These are phyloP conservation scores for Avahi laniger DNA, from an alignment of 2,797 vertebrate genomes.

Conservation along the genomic window DNA sequence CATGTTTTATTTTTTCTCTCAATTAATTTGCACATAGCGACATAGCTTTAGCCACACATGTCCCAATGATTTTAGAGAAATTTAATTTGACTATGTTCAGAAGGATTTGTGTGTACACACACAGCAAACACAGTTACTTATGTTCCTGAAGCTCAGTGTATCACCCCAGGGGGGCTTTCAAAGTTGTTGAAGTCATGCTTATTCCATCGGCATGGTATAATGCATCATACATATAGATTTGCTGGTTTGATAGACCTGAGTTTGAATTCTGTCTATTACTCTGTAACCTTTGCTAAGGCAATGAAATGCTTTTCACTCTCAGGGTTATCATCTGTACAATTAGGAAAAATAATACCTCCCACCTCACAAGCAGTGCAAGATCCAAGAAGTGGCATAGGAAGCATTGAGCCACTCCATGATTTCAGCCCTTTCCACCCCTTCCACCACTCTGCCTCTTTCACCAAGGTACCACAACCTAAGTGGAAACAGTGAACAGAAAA, in stretches of 20 bases:
- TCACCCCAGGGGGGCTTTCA: neutral
- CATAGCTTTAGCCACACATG: neutral
- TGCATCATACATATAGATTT: neutral
- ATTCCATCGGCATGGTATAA: neutral
- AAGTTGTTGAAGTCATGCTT: neutral
- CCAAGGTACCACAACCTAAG: neutral
- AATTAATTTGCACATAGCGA: neutral
- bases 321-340: neutral
- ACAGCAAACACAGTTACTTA: neutral
- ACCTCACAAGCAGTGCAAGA: neutral
- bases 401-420: neutral
- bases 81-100: neutral
- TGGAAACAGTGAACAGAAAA: neutral
- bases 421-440: neutral
- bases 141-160: neutral
- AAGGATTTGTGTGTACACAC: neutral
- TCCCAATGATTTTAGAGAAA: constrained; percentile 9
- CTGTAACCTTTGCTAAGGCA: neutral
- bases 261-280: neutral
- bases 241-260: neutral
- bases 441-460: neutral
- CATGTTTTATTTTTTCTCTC: neutral
- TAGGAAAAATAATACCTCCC: neutral
- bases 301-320: neutral
- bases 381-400: neutral